Conservation (phyloP, 2,797 vertebrate species). For the Trachops cirrhosus region DNA sequence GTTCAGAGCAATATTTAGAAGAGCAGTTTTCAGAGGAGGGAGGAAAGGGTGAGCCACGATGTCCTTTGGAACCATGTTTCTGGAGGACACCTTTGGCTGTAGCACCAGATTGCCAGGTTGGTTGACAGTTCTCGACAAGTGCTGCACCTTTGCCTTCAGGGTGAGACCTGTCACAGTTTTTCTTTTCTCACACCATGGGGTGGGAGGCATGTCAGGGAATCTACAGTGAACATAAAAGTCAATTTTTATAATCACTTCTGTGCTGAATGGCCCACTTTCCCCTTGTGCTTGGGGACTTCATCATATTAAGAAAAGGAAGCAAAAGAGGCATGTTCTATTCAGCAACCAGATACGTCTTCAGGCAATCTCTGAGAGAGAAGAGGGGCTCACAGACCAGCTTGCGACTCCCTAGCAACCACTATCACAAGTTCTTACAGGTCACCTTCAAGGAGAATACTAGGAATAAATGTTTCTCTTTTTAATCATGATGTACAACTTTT, state of each 20-base stretch:
- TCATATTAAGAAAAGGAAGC: constrained; percentile 50
- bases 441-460: constrained; percentile 43
- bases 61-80: constrained; percentile 12
- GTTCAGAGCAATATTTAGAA: background rate
- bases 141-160: constrained; percentile 36
- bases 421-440: constrained; percentile 32
- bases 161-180: constrained; percentile 59
- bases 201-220: constrained; percentile 45
- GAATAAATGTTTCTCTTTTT: background rate
- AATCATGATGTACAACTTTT: background rate
- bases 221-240: constrained; percentile 61
- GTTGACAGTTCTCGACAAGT: constrained; percentile 43
- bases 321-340: constrained; percentile 39
- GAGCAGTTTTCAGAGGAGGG: background rate
- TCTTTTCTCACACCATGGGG: background rate
- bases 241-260: constrained; percentile 68
- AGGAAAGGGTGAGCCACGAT: background rate
- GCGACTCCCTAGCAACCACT: constrained; percentile 35
- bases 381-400: background rate
- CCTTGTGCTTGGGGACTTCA: constrained; percentile 63
- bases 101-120: constrained; percentile 58
- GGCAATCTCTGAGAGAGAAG: constrained; percentile 33
- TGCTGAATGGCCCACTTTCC: constrained; percentile 65
- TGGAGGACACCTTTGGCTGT: constrained; percentile 50
- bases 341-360: constrained; percentile 47